Base-by-base conservation (phyloP, 1,140 invertebrate species). In the Drosophila tropicalis region DNA sequence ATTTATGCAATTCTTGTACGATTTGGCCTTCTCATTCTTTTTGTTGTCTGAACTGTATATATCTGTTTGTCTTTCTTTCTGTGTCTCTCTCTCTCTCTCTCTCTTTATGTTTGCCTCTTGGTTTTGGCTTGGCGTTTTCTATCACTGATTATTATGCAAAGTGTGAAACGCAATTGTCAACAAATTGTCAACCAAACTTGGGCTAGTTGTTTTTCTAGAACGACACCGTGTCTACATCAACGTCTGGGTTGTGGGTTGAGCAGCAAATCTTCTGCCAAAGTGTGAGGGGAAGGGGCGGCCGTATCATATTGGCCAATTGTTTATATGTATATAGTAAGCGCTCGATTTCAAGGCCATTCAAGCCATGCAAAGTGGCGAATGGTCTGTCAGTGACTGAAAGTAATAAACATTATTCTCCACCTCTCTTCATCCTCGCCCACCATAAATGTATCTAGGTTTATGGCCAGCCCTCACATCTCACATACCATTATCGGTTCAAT, bases 141-240 rank as follows among this genome's bases (percentile, higher is more conserved):
- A 57, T 66, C 56, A 51, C 72, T 83, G 80, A 56, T 87, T 89
- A 84, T 74, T 87, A 87, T 87, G 85, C 79, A 66, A 76, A 83
- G 76, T 85, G 74, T 76, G 85, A 79, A 86, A 69, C 67, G 69
- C 54, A 67, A 61, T 74, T 67, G 68, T 62, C 76, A 87, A 87
- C 83, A 87, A 87, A 89, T 84, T 87, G 84, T 78, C 68, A 84
- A 19, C 72, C 84, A 81, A 84, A 87, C 62, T 87, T 79, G 84
- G 79, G 54, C 67, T 82, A 87, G 79, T 79, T 83, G 63, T 77
- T 72, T 79, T 56, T 61, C 56, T 36, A 67, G 29, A 66, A 67
- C 57, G 17, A 32, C 73, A 9, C 47, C 40, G 70, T 55, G 61
- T 44, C 36, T 39, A 39, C 36, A 39, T 39, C 36, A 39, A 39